Percentiles rank a stretch among this genome's conserved stretches.
These are phyloP conservation scores for Philereme vetulata DNA, from an alignment of 2,888 invertebrate species.

Conservation along the genomic window DNA sequence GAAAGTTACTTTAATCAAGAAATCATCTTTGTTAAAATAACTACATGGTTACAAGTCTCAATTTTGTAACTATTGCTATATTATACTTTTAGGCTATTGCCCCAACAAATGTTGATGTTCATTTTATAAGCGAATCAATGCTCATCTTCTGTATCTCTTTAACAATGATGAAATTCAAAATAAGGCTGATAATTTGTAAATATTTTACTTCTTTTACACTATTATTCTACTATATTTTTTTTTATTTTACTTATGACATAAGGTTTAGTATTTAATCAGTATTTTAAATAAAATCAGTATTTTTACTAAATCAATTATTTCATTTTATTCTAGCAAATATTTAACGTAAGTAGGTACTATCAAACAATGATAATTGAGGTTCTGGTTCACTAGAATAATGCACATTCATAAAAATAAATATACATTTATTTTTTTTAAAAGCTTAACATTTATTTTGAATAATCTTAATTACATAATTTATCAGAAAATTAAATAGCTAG, in stretches of 20 bases:
- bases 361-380: too few species aligned
- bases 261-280: conserved; percentile 20
- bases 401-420: too few species aligned
- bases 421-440: conserved; percentile 9
- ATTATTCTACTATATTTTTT: conserved; percentile 40
- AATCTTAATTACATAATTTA: conserved; percentile 61
- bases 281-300: conserved; percentile 29
- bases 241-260: conserved; percentile 38
- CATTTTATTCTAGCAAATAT: background rate
- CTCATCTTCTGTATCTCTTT: conserved; percentile 39
- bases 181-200: conserved; percentile 77
- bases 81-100: background rate
- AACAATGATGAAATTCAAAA: conserved; percentile 48
- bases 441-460: conserved; percentile 60
- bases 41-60: too few species aligned
- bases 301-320: conserved; percentile 15
- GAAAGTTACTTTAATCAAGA: background rate
- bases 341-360: too few species aligned
- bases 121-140: conserved; percentile 28
- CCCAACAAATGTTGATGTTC: conserved; percentile 15
- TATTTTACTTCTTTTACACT: conserved; percentile 54
- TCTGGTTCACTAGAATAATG: too few species aligned
- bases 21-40: background rate
- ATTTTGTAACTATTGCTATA: too few species aligned
- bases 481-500: conserved; percentile 45